Conservation (phyloP, 2,113 vertebrate genomes). For the Delphinus delphis region DNA sequence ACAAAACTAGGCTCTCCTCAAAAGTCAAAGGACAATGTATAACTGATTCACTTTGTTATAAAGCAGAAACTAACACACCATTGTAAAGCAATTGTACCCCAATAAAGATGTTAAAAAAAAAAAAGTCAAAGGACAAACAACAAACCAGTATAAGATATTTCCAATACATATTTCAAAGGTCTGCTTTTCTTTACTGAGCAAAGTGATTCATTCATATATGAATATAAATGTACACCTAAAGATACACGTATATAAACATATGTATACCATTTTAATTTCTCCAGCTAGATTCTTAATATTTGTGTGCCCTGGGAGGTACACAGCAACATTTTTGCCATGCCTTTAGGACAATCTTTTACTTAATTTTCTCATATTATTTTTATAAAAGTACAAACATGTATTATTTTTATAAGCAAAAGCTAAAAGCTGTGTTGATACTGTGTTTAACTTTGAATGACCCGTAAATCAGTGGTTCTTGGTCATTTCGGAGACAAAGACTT, state of each 20-base stretch:
- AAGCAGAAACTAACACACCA: too few relatives aligned
- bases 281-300: background rate
- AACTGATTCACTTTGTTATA: too few relatives aligned
- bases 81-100: too few relatives aligned
- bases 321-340: background rate
- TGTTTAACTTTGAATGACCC: background rate
- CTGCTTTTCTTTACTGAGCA: slow-evolving; percentile 4
- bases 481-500: background rate
- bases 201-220: background rate
- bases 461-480: background rate
- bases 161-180: background rate
- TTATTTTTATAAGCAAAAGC: background rate
- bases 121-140: background rate
- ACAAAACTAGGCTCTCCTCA: slow-evolving; percentile 1
- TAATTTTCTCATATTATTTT: background rate
- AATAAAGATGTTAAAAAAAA: too few relatives aligned
- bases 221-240: background rate
- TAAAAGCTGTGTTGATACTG: background rate
- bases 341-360: background rate
- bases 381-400: background rate
- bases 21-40: background rate
- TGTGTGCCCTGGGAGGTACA: background rate
- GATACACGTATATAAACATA: background rate
- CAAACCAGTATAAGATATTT: background rate
- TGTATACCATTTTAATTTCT: background rate